Evolutionary conservation across 2,888 invertebrate species (phyloP).

Genomic region (Nebria salina): DNA sequence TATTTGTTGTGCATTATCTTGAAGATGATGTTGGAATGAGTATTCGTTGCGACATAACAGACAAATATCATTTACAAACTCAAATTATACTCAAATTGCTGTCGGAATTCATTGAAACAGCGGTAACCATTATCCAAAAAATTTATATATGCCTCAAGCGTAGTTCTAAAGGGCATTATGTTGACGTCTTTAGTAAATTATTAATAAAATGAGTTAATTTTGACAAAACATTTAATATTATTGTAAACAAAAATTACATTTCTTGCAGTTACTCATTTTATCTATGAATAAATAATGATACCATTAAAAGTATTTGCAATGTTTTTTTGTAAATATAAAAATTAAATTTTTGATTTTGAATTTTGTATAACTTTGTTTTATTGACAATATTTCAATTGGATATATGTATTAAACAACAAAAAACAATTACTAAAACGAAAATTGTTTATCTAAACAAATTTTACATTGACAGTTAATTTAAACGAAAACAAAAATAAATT

Average conservation of each 20-base stretch:
- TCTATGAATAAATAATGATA: no score
- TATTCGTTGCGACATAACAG: background rate
- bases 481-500: background rate
- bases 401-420: background rate
- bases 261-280: no score
- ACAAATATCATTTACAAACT: background rate
- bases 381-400: background rate
- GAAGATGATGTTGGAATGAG: background rate
- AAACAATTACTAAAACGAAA: background rate
- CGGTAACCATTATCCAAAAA: background rate
- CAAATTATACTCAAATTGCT: background rate
- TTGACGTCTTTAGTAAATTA: background rate
- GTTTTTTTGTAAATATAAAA: background rate
- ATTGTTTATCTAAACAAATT: background rate
- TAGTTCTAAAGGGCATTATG: background rate
- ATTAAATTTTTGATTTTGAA: background rate
- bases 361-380: background rate
- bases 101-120: background rate
- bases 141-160: background rate
- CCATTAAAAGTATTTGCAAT: background rate
- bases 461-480: background rate
- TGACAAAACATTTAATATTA: background rate
- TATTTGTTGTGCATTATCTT: background rate
- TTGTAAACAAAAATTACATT: no score
- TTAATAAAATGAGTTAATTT: background rate